Evolutionary conservation across 2,888 invertebrate species (phyloP), one percentile per base, ranked within the genome.

Genomic region (Athrips mouffetella): DNA sequence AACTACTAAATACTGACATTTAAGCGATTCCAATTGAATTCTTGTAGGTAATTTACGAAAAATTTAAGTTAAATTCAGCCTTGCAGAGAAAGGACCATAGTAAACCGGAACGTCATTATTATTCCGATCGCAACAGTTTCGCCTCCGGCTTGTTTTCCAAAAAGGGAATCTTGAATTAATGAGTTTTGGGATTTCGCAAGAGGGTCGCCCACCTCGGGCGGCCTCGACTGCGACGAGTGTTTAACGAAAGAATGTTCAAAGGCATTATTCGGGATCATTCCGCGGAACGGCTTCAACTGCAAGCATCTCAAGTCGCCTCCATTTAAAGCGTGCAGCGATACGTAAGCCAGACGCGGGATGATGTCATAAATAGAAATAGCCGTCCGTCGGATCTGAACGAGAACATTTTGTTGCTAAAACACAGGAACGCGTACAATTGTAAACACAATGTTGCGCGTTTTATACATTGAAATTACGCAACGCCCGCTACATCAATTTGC

Each of bases 341-440:
- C 89, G 88, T 87, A 87, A 89, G 82, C 79, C 81, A 80, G 82
- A 81, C 79, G 78, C 82, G 73, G 73, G 80, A 82, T 90, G 90
- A 90, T 90, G 90, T 90, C 90, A 90, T 88, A 80, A 81, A 86
- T 86, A 86, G 87, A 90, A 90, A 90, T 90, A 90, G 89, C 87
- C 67, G 73, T 74, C 76, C 63, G 76, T 73, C 73, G 73, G 75
- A 69, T 73, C 62, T 63, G 65, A 71, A 73, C 67, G 62, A 65
- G 69, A 70, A 73, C 67, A 72, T 79, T 80, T 78, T 76, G 76
- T 78, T 76, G 71, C 73, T 75, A 78, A 81, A 83, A 76, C 67
- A 69, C 62, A 65, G 64, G 65, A 76, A 73, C 65, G 63, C 68
- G 62, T 62, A 63, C 70, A 68, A 73, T 70, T 69, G 71, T 74